phyloP scores from a whole-genome alignment of 1,140 invertebrate species.

The Bathynomus jamesi region DNA sequence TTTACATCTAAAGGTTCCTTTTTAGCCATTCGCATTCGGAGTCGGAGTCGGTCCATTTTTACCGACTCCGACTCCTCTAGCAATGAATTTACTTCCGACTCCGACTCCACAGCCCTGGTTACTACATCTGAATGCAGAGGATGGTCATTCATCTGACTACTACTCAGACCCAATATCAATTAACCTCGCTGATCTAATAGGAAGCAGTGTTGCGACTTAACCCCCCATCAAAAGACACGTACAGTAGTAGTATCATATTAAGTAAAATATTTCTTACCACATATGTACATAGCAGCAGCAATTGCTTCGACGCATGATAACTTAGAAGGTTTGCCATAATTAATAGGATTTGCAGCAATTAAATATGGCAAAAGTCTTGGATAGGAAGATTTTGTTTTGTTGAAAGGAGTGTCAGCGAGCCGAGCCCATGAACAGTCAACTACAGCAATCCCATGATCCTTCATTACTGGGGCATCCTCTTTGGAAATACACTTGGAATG shows the following conservation, averaged over 20 bases:
- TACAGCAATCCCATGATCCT: conserved; percentile 77
- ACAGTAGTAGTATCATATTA: not conserved
- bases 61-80: no score
- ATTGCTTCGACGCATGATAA: conserved; percentile 97
- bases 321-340: conserved; percentile 94
- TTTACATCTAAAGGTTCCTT: no score
- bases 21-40: no score
- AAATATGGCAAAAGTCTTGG: conserved; percentile 88
- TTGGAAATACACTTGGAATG: conserved; percentile 67
- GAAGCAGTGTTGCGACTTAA: no score
- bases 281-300: conserved; percentile 86
- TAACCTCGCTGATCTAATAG: not conserved
- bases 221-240: not conserved
- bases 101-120: no score
- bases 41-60: no score
- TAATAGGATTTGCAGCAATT: conserved; percentile 95
- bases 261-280: conserved; percentile 49
- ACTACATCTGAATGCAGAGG: no score
- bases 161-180: no score
- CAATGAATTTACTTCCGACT: no score
- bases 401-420: conserved; percentile 84
- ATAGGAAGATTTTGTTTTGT: conserved; percentile 73
- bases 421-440: conserved; percentile 99
- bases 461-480: conserved; percentile 68
- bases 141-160: no score